Conservation (phyloP, 2,797 vertebrate species). For the Semotilus atromaculatus region DNA sequence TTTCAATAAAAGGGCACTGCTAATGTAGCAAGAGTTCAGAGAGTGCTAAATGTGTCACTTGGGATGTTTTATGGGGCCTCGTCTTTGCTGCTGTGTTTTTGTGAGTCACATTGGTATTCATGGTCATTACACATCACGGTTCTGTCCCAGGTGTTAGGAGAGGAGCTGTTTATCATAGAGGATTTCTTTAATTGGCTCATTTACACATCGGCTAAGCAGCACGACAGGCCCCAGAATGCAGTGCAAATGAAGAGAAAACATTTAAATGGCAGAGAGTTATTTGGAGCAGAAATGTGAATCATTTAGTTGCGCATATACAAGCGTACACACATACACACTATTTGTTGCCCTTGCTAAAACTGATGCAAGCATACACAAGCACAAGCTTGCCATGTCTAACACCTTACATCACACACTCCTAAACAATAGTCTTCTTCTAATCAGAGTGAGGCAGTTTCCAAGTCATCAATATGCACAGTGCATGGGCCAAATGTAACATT, state of each 20-base stretch:
- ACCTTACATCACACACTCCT: background rate
- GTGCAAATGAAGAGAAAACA: conserved; percentile 60
- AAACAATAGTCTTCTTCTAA: background rate
- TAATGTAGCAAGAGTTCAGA: conserved; percentile 31
- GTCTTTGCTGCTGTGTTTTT: conserved; percentile 49
- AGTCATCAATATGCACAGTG: conserved; percentile 28
- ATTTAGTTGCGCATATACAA: conserved; percentile 11
- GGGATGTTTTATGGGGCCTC: conserved; percentile 46
- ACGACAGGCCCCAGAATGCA: conserved; percentile 68
- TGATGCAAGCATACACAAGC: background rate
- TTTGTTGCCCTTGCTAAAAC: conserved; percentile 1
- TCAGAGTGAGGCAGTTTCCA: background rate
- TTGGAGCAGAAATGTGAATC: conserved; percentile 46
- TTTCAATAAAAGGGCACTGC: conserved; percentile 32
- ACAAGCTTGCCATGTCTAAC: background rate
- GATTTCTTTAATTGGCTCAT: conserved; percentile 77
- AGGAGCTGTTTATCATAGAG: conserved; percentile 72
- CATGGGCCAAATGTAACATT: background rate
- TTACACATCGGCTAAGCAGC: conserved; percentile 72
- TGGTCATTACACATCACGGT: conserved; percentile 67
- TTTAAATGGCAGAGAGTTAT: conserved; percentile 55
- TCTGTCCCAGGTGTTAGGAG: conserved; percentile 70
- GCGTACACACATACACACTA: conserved; percentile 1
- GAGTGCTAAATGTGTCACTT: conserved; percentile 56
- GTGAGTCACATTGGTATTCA: conserved; percentile 71